Evolutionary conservation across 2,113 vertebrate species (phyloP), one percentile per base, ranked within the genome.

Genomic region (Arothron firmamentum): DNA sequence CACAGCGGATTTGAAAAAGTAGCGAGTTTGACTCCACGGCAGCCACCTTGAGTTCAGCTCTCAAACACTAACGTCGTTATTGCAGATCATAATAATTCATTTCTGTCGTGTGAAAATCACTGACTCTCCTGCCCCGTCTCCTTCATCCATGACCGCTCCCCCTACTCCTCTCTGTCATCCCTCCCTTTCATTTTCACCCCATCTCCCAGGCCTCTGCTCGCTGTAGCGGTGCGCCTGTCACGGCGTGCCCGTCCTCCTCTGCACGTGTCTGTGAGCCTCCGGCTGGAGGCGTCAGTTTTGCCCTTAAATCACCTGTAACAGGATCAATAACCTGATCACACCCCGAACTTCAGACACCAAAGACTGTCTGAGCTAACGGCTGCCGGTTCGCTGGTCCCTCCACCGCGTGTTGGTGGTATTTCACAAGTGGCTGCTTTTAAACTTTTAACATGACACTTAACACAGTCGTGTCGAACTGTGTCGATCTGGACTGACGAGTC

Each of bases 101-200:
- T 84, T 70, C 60, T 60, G 75, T 63, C 53, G 74, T 77, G 64
- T 70, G 62, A 55, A 77, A 82, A 71, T 65, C 56, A 52, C 65
- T 74, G 65, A 31, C 28, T 31, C 1, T 9, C 5, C 28, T 31
- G 43, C 16, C 13, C 11, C 72, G 62, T 75, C 65, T 81, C 52
- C 56, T 76, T 18, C 53, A 52, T 50, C 70, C 16, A 13, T 7
- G 21, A 23, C 3, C 43, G 38, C 38, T 34, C 42, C 52, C 49
- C 15, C 28, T 2, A 18, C 31, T 34, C 25, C 53, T 51, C 42
- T 52, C 25, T 67, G 45, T 50, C 53, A 55, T 58, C n/a, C 56
- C 68, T 72, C 64, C 78, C 21, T 68, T 61, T 68, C 41, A 12
- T 25, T 34, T 43, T 34, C 42, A 8, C 23, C 21, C 25, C 17